A percentile compares a stretch with the other conserved stretches of the same genome.
These are phyloP conservation scores for Diabrotica balteata DNA, from an alignment of 2,888 invertebrate genomes.

Conservation along the genomic window DNA sequence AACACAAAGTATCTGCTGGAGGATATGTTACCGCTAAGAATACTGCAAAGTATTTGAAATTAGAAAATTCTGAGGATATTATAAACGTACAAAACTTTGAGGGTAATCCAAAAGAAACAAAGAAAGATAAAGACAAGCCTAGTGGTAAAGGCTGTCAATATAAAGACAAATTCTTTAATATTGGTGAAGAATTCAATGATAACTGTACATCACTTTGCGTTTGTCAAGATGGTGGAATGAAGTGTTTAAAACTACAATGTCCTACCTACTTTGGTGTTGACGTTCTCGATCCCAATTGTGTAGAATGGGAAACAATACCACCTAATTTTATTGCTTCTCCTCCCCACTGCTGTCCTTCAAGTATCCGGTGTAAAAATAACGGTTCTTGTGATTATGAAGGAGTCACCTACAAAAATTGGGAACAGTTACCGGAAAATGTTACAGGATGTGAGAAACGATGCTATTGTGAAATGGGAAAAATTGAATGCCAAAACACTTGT, in stretches of 20 bases:
- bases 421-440: slow-evolving; percentile 78
- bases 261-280: slow-evolving; percentile 87
- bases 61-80: slow-evolving; percentile 55
- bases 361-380: slow-evolving; percentile 79
- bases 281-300: slow-evolving; percentile 81
- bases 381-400: slow-evolving; percentile 82
- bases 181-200: slow-evolving; percentile 81
- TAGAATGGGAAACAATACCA: slow-evolving; percentile 86
- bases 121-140: slow-evolving; percentile 39
- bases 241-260: slow-evolving; percentile 83
- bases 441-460: slow-evolving; percentile 87
- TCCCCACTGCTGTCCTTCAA: slow-evolving; percentile 83
- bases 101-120: slow-evolving; percentile 29
- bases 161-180: slow-evolving; percentile 52
- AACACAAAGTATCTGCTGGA: slow-evolving; percentile 56
- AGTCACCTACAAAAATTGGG: slow-evolving; percentile 76
- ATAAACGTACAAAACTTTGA: slow-evolving; percentile 46
- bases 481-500: slow-evolving; percentile 85
- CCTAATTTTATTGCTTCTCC: slow-evolving; percentile 72
- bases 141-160: slow-evolving; percentile 50
- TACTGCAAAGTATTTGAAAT: slow-evolving; percentile 50
- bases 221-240: slow-evolving; percentile 73
- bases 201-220: slow-evolving; percentile 81
- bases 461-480: slow-evolving; percentile 85
- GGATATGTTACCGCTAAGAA: slow-evolving; percentile 49